Base-by-base conservation (phyloP, 2,888 invertebrate genomes). In the Conus canariensis region DNA sequence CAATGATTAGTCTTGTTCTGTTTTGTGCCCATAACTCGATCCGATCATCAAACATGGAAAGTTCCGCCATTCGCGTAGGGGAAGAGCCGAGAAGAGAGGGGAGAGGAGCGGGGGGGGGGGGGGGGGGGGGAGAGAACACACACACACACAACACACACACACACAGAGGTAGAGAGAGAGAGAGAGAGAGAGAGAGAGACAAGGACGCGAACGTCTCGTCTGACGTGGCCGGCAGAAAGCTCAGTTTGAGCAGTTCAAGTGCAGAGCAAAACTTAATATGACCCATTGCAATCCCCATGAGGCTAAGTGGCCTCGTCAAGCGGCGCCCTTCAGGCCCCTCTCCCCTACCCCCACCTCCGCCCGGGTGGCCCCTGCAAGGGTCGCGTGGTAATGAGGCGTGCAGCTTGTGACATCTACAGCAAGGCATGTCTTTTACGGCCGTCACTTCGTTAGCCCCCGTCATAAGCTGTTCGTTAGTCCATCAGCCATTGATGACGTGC, bases 21-120 rank as follows among this genome's bases (percentile, higher is more conserved):
- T 70, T 14, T 70, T 12, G 19, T 56, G 56, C 22, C 12, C 56
- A 82, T 56, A 45, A 56, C 56, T 82, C 19, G 56, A 45, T 56
- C 82, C 82, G 77, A 8, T 77, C 77, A 25, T 77, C 77, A 77
- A 77, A 77, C 77, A 77, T 77, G 77, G 77, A 77, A n/a, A 77
- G 77, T 77, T 77, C 30, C 25, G 77, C 77, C 25, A 25, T 77
- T 77, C n/a, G 7, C 60, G 60, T 16, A 30, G 30, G 30, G 60
- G 4, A 64, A 64, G 16, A 64, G 60, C 77, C 8, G 25, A 77
- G 25, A 7, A 77, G 77, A 77, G 77, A 77, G 30, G 77, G 25
- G 30, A 25, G 77, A 25, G 25, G 77, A 25, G 74, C 2, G 25
- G 74, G 14, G 30, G 25, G n/a, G 25, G 77, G 1, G 77, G 6